Evolutionary conservation across 2,113 vertebrate species (phyloP), one percentile per base, ranked within the genome.

Genomic region (Corydoras sp.): DNA sequence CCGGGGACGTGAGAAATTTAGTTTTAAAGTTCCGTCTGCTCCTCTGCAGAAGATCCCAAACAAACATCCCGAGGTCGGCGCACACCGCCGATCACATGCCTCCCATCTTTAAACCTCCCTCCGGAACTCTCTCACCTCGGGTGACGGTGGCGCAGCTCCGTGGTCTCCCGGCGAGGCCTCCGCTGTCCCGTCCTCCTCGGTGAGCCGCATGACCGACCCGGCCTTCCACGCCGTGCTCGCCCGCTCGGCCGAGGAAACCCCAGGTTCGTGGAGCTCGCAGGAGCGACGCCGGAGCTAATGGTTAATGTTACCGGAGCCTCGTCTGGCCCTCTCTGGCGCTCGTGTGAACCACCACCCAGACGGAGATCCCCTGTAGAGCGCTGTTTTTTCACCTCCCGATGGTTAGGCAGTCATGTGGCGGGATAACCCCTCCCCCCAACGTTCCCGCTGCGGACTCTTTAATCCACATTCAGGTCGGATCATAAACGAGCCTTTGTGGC

Each of bases 341-440:
- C 67, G 74, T 76, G 35, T 74, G 71, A 56, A 81, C 78, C 80
- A 69, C 15, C 51, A 74, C 14, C 9, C 3, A 10, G 60, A 74
- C 58, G 62, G 76, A 56, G 4, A 43, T 70, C 71, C 74, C 68
- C 30, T 56, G 15, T 74, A 73, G n/a, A 64, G 53, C 31, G 69
- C 7, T 32, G 48, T 31, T 59, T 12, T 13, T 32, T 71, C 69
- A 71, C 81, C 71, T 73, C 62, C 75, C 66, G 65, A 62, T 69
- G 69, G 72, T 75, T 58, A 4, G 15, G 4, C 14, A 54, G 82
- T 88, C 87, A 87, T 87, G 86, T 85, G 83, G 71, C 77, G 79
- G 61, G 31, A 63, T 71, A 54, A 70, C 50, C 32, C 64, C 65
- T 30, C 32, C 60, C 14, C 81, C 67, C 67, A 65, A 7, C 4